phyloP scores from a whole-genome alignment of 2,888 invertebrate genomes.

The Slavum lentiscoides region DNA sequence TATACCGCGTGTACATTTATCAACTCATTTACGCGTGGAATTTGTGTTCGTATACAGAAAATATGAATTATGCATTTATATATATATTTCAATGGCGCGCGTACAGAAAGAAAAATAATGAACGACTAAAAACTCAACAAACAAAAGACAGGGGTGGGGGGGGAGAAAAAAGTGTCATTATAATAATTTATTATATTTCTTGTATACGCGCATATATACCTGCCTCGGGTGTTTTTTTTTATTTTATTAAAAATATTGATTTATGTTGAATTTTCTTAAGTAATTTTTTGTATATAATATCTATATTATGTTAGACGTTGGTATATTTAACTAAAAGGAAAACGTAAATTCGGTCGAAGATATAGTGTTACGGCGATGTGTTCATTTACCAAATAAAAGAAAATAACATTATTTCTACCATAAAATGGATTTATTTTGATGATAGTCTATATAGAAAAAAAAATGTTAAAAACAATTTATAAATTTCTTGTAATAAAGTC shows the following conservation, averaged over 20 bases:
- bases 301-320: no score
- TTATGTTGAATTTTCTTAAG: neutral
- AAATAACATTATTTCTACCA: no score
- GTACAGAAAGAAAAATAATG: neutral
- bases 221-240: neutral
- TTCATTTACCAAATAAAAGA: no score
- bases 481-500: no score
- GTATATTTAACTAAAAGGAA: no score
- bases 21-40: slow-evolving; percentile 14
- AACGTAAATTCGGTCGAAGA: no score
- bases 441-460: no score
- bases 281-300: no score
- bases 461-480: no score
- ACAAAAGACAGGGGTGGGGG: neutral
- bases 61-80: slow-evolving; percentile 16
- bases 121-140: slow-evolving; percentile 1
- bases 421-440: no score
- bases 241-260: neutral
- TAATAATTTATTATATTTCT: slow-evolving; percentile 1
- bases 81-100: slow-evolving; percentile 1
- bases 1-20: neutral
- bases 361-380: no score
- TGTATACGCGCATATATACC: neutral
- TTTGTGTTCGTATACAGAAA: neutral
- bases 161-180: slow-evolving; percentile 5